Base-by-base conservation (phyloP, 2,113 vertebrate species). In the Hiodon alosoides region DNA sequence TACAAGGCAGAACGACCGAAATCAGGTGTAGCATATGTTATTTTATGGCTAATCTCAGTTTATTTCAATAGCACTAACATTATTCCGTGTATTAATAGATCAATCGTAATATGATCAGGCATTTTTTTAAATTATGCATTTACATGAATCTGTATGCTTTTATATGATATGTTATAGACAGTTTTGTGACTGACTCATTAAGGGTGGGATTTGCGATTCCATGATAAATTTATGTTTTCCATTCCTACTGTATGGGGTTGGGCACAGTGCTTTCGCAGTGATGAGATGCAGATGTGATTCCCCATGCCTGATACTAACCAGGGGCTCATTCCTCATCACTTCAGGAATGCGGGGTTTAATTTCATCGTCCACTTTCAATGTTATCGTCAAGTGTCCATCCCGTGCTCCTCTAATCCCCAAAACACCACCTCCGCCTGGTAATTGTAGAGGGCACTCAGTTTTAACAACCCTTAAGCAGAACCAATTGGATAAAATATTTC, bases 341-440 rank as follows among this genome's bases (percentile, higher is more conserved):
- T 80, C 53, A 76, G 81, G 84, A 82, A 82, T 85, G 79, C 72
- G 74, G 79, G 79, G 70, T 79, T 82, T 76, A 74, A 74, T 81
- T 85, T 85, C 82, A 80, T 80, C 81, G 77, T 85, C 78, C 80
- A 80, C 82, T 87, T 79, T 68, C 79, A 84, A 76, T 80, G 76
- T 80, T 81, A 82, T 78, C 73, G 78, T 65, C 73, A 48, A 57
- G 54, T 70, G 79, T 73, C 74, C 55, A 3, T 78, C 67, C 51
- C 68, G 16, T 77, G 14, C 57, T 77, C 71, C 76, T 83, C 73
- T 74, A 81, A 82, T 74, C 64, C 64, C 31, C 46, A 66, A 6
- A 7, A 66, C n/a, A 48, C 46, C 17, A 2, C 31, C 31, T 31
- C 31, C 0, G 31, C 31, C 31, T 31, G 31, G 31, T 31, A 31